phyloP scores from a whole-genome alignment of 2,888 invertebrate genomes.

The Adineta ricciae region DNA sequence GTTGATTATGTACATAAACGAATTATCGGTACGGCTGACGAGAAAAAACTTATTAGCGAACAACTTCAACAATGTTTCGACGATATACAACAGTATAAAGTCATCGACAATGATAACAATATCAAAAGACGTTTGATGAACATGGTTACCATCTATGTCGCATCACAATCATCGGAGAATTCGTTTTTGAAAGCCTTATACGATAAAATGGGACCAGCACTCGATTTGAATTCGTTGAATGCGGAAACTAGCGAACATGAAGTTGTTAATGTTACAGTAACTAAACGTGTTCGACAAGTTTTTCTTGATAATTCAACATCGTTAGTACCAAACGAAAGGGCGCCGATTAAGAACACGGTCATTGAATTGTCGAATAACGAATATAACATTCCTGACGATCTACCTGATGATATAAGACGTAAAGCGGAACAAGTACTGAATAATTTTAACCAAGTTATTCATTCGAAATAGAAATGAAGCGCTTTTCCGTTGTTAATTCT shows the following conservation, averaged over 20 bases:
- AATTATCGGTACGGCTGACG: background rate
- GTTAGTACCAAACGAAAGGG: background rate
- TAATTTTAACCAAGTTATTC: background rate
- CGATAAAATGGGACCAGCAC: background rate
- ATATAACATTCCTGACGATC: slow-evolving; percentile 13
- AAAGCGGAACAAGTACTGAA: slow-evolving; percentile 7
- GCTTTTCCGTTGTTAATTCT: background rate
- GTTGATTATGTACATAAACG: background rate
- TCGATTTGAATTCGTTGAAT: background rate
- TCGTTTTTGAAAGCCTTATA: slow-evolving; percentile 15
- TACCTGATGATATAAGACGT: slow-evolving; percentile 20
- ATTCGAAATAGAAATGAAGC: background rate
- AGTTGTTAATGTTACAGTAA: slow-evolving; percentile 17
- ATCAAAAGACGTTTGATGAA: background rate
- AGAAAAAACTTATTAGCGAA: background rate
- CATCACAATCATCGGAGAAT: slow-evolving; percentile 1
- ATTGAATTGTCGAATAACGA: slow-evolving; percentile 14
- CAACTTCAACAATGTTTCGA: background rate
- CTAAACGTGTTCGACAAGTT: background rate
- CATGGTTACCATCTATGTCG: background rate
- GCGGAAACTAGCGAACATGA: slow-evolving; percentile 15
- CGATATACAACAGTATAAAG: background rate
- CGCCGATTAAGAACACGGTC: background rate
- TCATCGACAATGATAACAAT: background rate
- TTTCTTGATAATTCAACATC: background rate